Conservation (phyloP, 2,888 invertebrate genomes). For the Electrophaes corylata region DNA sequence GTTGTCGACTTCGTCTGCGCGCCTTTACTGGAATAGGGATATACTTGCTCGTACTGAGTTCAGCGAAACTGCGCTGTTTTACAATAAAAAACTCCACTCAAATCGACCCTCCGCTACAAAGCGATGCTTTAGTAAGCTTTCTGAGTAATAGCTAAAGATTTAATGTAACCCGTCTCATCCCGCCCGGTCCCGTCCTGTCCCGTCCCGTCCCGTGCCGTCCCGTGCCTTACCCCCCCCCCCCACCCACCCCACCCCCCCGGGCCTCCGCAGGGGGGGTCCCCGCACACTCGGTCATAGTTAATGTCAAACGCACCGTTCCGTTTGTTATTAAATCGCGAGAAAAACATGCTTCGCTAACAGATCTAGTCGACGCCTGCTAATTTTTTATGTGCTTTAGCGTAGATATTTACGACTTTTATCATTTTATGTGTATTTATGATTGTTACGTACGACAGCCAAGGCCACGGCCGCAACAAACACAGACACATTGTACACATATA, state of each 20-base stretch:
- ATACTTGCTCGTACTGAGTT: no score
- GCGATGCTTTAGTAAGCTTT: no score
- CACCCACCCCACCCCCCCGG: not conserved
- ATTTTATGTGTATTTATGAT: not conserved
- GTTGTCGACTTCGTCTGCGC: no score
- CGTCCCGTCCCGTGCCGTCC: not conserved
- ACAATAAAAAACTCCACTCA: no score
- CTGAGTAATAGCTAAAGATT: no score
- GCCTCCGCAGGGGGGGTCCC: not conserved
- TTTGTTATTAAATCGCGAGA: constrained; percentile 6
- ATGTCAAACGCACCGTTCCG: constrained; percentile 7
- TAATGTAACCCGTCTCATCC: no score
- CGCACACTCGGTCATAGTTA: constrained; percentile 3
- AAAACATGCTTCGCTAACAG: constrained; percentile 7
- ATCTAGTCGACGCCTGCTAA: not conserved
- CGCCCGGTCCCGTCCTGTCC: not conserved
- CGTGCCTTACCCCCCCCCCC: not conserved
- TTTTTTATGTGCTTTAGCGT: not conserved
- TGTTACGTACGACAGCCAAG: not conserved
- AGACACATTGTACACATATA: no score
- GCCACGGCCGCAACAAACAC: no score
- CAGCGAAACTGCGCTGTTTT: no score
- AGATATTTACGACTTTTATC: not conserved
- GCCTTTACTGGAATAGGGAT: no score
- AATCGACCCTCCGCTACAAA: no score